phyloP scores from a whole-genome alignment of 2,797 vertebrate species.

The Eospalax fontanierii region DNA sequence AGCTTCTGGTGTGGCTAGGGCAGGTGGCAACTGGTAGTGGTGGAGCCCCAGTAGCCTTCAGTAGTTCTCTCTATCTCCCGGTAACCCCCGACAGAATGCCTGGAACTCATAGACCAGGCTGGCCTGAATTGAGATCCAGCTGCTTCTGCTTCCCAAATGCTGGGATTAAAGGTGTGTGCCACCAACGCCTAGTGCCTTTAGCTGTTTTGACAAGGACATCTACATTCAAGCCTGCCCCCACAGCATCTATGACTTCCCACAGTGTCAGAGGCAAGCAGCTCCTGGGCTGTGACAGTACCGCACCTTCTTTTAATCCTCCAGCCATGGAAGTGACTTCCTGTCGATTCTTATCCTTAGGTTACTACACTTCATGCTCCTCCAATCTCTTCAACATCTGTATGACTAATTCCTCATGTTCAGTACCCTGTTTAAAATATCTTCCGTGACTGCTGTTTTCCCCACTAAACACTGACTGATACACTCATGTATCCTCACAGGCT shows the following conservation, averaged over 20 bases:
- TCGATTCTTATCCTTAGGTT: neutral
- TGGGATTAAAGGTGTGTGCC: too few species aligned
- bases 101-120: too few species aligned
- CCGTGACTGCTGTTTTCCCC: neutral
- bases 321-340: neutral
- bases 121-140: too few species aligned
- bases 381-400: neutral
- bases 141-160: too few species aligned
- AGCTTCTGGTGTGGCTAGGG: neutral
- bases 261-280: neutral
- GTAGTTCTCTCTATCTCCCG: too few species aligned
- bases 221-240: neutral
- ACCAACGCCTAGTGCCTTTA: neutral
- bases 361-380: neutral
- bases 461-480: neutral
- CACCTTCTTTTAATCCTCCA: neutral
- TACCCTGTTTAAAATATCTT: slow-evolving; percentile 17
- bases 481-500: neutral
- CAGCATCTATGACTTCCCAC: neutral
- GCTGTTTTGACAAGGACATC: neutral
- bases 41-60: neutral
- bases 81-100: too few species aligned
- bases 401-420: slow-evolving; percentile 1
- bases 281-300: neutral
- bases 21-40: neutral